phyloP scores from a whole-genome alignment of 1,140 invertebrate species.

The Dendroctonus valens region DNA sequence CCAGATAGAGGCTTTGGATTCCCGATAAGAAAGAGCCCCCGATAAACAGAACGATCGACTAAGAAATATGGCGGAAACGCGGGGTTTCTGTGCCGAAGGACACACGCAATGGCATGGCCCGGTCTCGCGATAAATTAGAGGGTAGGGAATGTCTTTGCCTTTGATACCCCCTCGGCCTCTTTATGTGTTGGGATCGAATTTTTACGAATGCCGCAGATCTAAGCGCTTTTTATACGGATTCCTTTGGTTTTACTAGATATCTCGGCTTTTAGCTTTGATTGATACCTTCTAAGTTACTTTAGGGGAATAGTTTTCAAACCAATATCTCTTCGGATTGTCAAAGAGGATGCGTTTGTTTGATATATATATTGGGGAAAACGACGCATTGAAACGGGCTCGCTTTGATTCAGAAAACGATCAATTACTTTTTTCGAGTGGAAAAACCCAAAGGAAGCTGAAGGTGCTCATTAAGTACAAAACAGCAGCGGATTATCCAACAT shows the following conservation, averaged over 20 bases:
- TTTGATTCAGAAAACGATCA: no score
- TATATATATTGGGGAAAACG: no score
- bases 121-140: slow-evolving; percentile 24
- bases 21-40: slow-evolving; percentile 28
- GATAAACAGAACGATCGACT: slow-evolving; percentile 32
- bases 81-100: slow-evolving; percentile 26
- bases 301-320: no score
- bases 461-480: no score
- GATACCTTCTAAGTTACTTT: no score
- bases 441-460: no score
- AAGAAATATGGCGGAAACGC: slow-evolving; percentile 36
- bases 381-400: no score
- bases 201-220: slow-evolving; percentile 17
- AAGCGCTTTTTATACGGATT: slow-evolving; percentile 12
- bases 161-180: slow-evolving; percentile 2
- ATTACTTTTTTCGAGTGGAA: no score
- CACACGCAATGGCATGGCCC: slow-evolving; percentile 30
- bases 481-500: no score
- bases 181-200: slow-evolving; percentile 16
- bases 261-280: no score
- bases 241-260: slow-evolving; percentile 15
- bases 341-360: no score
- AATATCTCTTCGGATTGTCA: no score
- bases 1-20: slow-evolving; percentile 30
- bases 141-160: slow-evolving; percentile 16